Conservation (phyloP, 35 echinoderm and acorn worm genomes). For the Lytechinus variegatus region DNA sequence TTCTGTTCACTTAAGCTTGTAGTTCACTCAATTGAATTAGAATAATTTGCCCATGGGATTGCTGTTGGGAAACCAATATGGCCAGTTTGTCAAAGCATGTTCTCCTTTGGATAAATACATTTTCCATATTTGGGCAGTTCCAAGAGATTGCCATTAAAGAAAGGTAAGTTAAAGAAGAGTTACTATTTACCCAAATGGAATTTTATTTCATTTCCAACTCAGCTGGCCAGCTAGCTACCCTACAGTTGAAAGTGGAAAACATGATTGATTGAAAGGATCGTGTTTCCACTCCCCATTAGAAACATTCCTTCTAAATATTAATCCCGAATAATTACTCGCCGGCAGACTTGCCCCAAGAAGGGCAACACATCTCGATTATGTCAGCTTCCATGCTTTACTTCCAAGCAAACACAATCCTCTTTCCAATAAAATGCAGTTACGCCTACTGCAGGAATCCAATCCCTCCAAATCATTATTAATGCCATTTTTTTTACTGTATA, state of each 20-base stretch:
- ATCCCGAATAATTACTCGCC: constrained; percentile 17
- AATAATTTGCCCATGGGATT: background rate
- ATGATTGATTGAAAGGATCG: background rate
- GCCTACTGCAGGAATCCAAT: constrained; percentile 2
- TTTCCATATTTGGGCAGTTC: background rate
- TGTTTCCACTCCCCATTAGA: background rate
- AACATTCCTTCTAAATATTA: constrained; percentile 15
- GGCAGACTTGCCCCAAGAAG: background rate
- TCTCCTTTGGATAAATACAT: background rate
- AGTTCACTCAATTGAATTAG: background rate
- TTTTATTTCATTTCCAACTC: background rate
- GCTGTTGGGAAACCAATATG: background rate
- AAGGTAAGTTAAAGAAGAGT: too few relatives aligned
- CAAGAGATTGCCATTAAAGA: background rate
- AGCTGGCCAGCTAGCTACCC: background rate
- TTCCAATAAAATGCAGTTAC: background rate
- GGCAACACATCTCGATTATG: background rate
- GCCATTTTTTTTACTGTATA: background rate
- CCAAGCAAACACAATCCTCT: background rate
- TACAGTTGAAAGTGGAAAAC: background rate
- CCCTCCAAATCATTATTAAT: background rate
- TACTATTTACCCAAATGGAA: background rate
- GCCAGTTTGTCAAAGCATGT: background rate
- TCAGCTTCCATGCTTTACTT: background rate
- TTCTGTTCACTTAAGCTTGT: too few relatives aligned